Evolutionary conservation across 2,888 invertebrate species (phyloP), one percentile per base, ranked within the genome.

Genomic region (Allygus modestus): DNA sequence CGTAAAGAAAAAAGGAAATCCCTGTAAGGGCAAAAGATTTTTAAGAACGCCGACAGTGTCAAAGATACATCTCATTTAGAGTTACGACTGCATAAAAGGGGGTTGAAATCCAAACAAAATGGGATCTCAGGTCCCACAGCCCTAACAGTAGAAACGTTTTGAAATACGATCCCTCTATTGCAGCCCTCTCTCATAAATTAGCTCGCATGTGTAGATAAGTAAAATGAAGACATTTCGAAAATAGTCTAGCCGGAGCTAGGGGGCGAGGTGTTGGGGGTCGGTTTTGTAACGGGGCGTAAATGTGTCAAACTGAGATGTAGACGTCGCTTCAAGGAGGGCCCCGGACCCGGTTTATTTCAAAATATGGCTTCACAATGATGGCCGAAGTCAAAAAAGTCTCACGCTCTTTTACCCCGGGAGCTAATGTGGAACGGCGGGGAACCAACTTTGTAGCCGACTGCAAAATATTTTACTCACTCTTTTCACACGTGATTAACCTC

Each of bases 181-280:
- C 65, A 65, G 65, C 65, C 65, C 65, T 65, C 65, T 65, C 65
- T 31, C 65, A 65, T 65, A 65, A 65, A 65, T 65, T 65, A 65
- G 31, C 28, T 65, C 65, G 65, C 65, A 65, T 65, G 65, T 65
- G 65, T 28, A 65, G 65, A 65, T 65, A 65, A 65, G 65, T 65
- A 28, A 65, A 65, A 65, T 65, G 65, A 65, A 65, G 65, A 65
- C 65, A 65, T 65, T 65, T 65, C 65, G 26, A 65, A 65, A 65
- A 65, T 65, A 65, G 65, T 65, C 65, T 65, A 65, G 65, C 28
- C 28, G 11, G 23, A 54, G 65, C 65, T 65, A 58, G 58, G 26
- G 26, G 26, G 58, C 58, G 58, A 65, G 65, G 65, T 20, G 20
- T 11, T 23, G 54, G 54, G 54, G 65, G 65, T 65, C 28, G 65